Evolutionary conservation across 1,140 invertebrate genomes (phyloP).

Genomic region (Dreissena polymorpha): DNA sequence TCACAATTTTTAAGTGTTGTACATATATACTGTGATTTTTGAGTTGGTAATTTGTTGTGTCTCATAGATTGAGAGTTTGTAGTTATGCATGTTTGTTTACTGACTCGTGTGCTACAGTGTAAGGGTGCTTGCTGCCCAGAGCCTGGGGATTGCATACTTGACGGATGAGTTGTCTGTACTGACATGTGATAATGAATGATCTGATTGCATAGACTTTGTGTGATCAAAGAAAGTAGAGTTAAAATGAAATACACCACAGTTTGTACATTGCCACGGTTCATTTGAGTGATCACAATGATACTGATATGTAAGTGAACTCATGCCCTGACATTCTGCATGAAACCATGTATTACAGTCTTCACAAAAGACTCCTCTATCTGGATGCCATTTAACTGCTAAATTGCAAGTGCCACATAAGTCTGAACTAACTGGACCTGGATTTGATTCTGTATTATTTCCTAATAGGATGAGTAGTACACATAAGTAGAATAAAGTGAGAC

Average conservation of each 20-base stretch:
- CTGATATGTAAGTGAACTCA: background rate
- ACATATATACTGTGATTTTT: background rate
- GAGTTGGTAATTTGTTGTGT: background rate
- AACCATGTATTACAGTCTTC: slow-evolving; percentile 10
- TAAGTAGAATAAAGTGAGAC: slow-evolving; percentile 6
- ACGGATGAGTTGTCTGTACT: background rate
- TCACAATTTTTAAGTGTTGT: background rate
- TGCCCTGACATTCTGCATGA: slow-evolving; percentile 3
- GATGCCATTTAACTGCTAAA: slow-evolving; percentile 1
- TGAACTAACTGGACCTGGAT: slow-evolving; percentile 8
- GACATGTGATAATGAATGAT: background rate
- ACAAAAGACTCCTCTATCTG: slow-evolving; percentile 4
- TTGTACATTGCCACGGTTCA: slow-evolving; percentile 12
- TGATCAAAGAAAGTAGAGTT: slow-evolving; percentile 6
- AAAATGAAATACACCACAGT: slow-evolving; percentile 8
- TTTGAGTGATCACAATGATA: background rate
- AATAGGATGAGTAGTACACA: background rate
- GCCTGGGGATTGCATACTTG: background rate
- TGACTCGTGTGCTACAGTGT: slow-evolving; percentile 1
- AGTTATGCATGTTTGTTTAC: background rate
- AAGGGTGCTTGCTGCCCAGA: background rate
- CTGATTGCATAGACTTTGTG: background rate
- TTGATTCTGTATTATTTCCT: slow-evolving; percentile 5
- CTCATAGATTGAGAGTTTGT: background rate
- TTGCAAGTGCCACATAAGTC: background rate